Base-by-base conservation (phyloP, 2,888 invertebrate species). In the Hypomecis atomaria region DNA sequence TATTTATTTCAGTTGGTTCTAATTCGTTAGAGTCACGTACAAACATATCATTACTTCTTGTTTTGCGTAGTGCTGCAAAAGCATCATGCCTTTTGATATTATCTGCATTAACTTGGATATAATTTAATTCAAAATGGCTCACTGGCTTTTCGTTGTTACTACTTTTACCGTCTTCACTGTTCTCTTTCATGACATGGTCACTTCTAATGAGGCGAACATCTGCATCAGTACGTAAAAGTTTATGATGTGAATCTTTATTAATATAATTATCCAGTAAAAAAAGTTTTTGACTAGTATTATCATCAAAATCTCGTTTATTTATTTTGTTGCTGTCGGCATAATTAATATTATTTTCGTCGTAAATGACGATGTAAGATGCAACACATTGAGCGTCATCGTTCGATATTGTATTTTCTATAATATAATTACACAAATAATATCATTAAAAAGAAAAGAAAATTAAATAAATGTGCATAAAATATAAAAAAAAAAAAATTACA, bases 71-170 rank as follows among this genome's bases (percentile, higher is more conserved):
- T 0, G 70, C 61, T 61, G 74, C 74, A 37, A 60, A 45, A 50
- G 65, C 64, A 62, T 74, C 70, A 42, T 71, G 67, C 6, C 50
- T 71, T 65, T 75, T 72, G 4, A 62, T 60, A 67, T 69, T 73
- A 23, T 78, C 66, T 7, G 81, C 77, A 4, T 78, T 75, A 54
- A 82, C 76, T 59, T 86, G 73, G 71, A 88, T 85, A 69, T 87
- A 88, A 50, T 87, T 78, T 23, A 87, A 70, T 36, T 79, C 85
- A 73, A 81, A 85, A 64, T 82, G 72, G 49, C 64, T 42, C 6
- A 33, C 67, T 23, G 59, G 58, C 34, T 74, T 71, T 62, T 69
- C 60, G 38, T 62, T 69, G 47, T 55, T 62, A 40, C 38, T 40
- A 36, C 9, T 43, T 36, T 11, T 54, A 9, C 8, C 34, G 34